These are phyloP conservation scores for Musca domestica DNA, from an alignment of 1,140 invertebrate species.

Conservation along the genomic window DNA sequence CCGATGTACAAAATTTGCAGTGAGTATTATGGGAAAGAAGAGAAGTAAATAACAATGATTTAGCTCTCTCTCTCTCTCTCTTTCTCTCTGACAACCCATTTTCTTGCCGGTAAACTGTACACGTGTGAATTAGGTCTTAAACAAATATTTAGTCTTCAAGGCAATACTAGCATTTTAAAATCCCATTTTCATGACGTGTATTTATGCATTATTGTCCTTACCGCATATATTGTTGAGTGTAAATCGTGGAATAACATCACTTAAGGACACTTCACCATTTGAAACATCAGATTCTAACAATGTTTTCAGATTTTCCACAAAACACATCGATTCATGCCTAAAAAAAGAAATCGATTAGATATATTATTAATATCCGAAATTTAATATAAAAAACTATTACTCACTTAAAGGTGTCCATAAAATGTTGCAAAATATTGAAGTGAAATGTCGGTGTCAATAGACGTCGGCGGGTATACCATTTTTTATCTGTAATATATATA, in stretches of 20 bases:
- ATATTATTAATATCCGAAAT: background rate
- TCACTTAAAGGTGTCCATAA: slow-evolving; percentile 68
- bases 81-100: no score
- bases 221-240: slow-evolving; percentile 79
- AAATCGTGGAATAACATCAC: slow-evolving; percentile 65
- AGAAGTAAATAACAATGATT: no score
- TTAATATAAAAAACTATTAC: slow-evolving; percentile 28
- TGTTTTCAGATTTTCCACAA: slow-evolving; percentile 40
- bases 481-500: slow-evolving; percentile 55
- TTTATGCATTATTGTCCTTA: no score
- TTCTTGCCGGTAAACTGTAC: no score
- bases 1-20: no score
- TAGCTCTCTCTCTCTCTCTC: no score
- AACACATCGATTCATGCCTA: slow-evolving; percentile 52
- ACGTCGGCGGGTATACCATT: slow-evolving; percentile 77
- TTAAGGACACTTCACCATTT: background rate
- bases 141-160: no score
- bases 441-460: slow-evolving; percentile 87
- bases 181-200: no score
- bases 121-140: no score
- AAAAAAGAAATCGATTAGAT: slow-evolving; percentile 52
- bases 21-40: no score
- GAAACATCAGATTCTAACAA: slow-evolving; percentile 32
- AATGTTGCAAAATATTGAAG: slow-evolving; percentile 80
- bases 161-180: no score